Conservation (phyloP, 1,140 invertebrate genomes). For the Drosophila albomicans region DNA sequence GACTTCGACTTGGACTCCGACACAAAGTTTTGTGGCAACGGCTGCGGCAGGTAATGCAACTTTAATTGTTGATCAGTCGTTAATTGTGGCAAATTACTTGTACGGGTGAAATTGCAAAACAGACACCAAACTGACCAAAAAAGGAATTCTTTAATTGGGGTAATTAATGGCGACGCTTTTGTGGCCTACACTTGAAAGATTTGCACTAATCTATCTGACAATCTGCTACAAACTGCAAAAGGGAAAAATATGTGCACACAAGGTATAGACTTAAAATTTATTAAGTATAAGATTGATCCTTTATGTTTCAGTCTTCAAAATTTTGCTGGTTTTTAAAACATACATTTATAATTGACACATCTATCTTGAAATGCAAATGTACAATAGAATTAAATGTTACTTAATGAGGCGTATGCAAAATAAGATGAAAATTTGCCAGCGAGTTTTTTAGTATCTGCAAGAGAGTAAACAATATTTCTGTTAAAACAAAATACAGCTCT, state of each 20-base stretch:
- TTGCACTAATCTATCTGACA: constrained; percentile 5
- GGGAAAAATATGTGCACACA: background rate
- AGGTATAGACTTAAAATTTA: no score
- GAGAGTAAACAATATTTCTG: no score
- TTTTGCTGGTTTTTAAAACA: no score
- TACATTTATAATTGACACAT: no score
- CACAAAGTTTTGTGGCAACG: background rate
- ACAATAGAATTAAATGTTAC: no score
- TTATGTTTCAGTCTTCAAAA: no score
- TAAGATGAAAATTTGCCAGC: no score
- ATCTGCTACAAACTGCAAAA: constrained; percentile 5
- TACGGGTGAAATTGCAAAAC: constrained; percentile 56
- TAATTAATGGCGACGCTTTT: constrained; percentile 74
- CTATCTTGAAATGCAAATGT: no score
- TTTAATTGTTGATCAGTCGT: constrained; percentile 78
- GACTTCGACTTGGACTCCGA: constrained; percentile 34
- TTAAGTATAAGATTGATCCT: no score
- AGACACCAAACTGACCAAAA: constrained; percentile 40
- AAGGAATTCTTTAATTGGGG: constrained; percentile 59
- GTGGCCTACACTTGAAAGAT: constrained; percentile 31
- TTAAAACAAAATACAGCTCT: no score
- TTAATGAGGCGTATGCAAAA: no score
- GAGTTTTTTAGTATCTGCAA: no score
- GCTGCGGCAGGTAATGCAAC: constrained; percentile 66
- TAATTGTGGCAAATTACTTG: constrained; percentile 75